phyloP scores from a whole-genome alignment of 2,888 invertebrate genomes.

The Lysandra coridon region DNA sequence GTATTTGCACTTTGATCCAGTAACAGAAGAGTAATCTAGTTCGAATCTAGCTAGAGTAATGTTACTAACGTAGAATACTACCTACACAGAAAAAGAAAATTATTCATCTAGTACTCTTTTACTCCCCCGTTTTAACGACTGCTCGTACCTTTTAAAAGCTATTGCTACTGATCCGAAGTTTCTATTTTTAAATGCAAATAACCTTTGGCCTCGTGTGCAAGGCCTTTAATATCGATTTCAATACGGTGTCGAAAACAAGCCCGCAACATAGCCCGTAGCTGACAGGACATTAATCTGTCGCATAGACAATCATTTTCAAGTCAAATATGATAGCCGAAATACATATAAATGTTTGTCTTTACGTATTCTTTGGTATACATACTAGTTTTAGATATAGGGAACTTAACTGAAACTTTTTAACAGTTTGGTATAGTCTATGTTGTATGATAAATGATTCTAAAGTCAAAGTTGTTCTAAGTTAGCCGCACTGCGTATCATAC shows the following conservation, averaged over 20 bases:
- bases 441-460: too few relatives aligned
- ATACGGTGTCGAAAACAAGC: conserved; percentile 7
- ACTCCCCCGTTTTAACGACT: conserved; percentile 1
- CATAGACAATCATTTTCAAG: not conserved
- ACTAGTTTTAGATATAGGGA: not conserved
- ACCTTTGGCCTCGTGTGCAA: conserved; percentile 11
- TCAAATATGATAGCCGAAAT: not conserved
- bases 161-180: not conserved
- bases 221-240: not conserved
- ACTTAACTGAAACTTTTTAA: not conserved
- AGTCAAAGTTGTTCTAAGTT: too few relatives aligned
- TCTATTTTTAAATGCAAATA: conserved; percentile 7
- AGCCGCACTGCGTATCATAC: too few relatives aligned
- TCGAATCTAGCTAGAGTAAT: too few relatives aligned
- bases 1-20: too few relatives aligned
- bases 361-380: not conserved
- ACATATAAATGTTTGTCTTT: conserved; percentile 1
- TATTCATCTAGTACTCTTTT: not conserved
- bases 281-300: not conserved
- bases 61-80: too few relatives aligned
- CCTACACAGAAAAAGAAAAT: not conserved
- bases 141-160: not conserved
- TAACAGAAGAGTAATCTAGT: too few relatives aligned
- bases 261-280: not conserved
- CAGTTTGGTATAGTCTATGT: too few relatives aligned